Evolutionary conservation across 2,797 vertebrate genomes (phyloP).

Genomic region (Botia almorhae): DNA sequence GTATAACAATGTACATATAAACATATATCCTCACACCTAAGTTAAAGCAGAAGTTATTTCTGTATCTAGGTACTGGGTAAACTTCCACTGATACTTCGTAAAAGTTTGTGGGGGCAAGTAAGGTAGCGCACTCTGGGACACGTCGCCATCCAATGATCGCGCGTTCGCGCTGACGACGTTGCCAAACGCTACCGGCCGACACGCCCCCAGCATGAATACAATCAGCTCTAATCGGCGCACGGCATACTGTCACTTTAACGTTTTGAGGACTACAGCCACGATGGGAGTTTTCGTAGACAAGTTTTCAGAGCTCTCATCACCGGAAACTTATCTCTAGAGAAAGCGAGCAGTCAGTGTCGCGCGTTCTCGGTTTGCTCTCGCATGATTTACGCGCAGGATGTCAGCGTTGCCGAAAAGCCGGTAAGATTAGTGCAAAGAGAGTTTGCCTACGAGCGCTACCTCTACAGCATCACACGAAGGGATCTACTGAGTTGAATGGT

Average conservation of each 20-base stretch:
- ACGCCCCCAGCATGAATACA: conserved; percentile 87
- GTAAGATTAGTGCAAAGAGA: conserved; percentile 77
- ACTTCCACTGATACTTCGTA: conserved; percentile 68
- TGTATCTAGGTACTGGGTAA: conserved; percentile 44
- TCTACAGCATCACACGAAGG: conserved; percentile 79
- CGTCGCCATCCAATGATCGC: conserved; percentile 72
- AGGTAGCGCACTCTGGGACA: conserved; percentile 71
- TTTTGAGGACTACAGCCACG: conserved; percentile 74
- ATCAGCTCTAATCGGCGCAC: conserved; percentile 77
- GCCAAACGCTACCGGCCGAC: conserved; percentile 81
- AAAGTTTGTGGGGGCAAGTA: conserved; percentile 52
- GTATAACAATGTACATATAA: neutral
- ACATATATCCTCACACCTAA: neutral
- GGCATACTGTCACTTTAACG: conserved; percentile 80
- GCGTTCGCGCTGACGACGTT: conserved; percentile 78
- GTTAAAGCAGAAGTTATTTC: neutral
- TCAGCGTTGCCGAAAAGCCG: conserved; percentile 78
- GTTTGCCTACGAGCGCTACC: conserved; percentile 78
- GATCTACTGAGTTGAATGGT: conserved; percentile 75
- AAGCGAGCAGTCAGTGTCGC: conserved; percentile 52
- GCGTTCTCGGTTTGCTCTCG: conserved; percentile 64
- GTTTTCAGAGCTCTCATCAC: conserved; percentile 69
- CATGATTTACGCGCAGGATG: conserved; percentile 77
- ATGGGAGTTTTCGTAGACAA: conserved; percentile 78
- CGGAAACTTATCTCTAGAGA: conserved; percentile 67